Evolutionary conservation across 1,140 invertebrate genomes (phyloP).

Genomic region (Varroa destructor): DNA sequence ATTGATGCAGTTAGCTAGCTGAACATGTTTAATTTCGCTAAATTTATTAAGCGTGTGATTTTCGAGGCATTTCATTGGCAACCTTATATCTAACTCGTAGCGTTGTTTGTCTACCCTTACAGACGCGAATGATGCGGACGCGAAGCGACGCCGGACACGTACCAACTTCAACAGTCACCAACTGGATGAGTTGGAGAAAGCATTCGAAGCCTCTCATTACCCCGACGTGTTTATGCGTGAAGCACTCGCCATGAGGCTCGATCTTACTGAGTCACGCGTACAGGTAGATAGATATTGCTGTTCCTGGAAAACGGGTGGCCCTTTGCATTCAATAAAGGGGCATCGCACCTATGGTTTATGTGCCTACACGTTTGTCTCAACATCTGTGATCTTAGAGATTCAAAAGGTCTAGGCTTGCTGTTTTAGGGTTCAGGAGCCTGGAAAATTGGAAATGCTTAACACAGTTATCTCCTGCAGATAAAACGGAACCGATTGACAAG

Average conservation of each 20-base stretch:
- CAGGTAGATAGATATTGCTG: constrained; percentile 58
- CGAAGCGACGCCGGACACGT: constrained; percentile 63
- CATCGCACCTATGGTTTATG: too few species aligned
- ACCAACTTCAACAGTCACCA: constrained; percentile 99
- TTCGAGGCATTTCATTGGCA: background rate
- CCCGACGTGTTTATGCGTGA: constrained; percentile 93
- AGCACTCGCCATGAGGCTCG: constrained; percentile 59
- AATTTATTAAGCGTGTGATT: background rate
- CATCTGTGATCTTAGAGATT: too few species aligned
- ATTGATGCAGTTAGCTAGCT: background rate
- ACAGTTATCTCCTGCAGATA: too few species aligned
- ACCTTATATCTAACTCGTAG: background rate
- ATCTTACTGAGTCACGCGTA: constrained; percentile 92
- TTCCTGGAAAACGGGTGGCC: too few species aligned
- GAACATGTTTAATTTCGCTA: background rate
- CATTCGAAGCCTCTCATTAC: constrained; percentile 91
- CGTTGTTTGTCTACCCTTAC: constrained; percentile 26
- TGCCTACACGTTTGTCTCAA: too few species aligned
- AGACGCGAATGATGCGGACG: constrained; percentile 37
- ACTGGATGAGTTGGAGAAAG: constrained; percentile 89
- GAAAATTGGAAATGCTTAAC: too few species aligned
- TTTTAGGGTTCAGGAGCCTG: too few species aligned
- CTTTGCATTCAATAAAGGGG: too few species aligned
- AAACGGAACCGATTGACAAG: too few species aligned
- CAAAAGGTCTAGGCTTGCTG: too few species aligned